Evolutionary conservation across 2,888 invertebrate species (phyloP), one percentile per base, ranked within the genome.

Genomic region (Oscheius sp.): DNA sequence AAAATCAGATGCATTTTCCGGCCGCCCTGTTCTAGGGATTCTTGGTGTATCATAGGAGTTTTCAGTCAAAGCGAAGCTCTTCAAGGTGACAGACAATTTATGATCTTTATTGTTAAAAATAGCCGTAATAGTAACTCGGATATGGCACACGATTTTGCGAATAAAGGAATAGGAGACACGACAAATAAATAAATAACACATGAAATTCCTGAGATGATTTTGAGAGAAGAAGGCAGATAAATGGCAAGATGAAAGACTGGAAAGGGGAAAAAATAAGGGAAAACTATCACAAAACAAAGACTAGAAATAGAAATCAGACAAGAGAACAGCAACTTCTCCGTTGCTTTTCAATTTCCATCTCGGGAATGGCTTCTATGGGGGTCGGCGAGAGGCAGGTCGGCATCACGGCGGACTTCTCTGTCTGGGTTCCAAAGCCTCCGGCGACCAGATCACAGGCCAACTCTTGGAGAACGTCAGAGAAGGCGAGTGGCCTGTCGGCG

Each of bases 401-500:
- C 9, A 46, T 45, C 1, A 35, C 27, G 2, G 25, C 56, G 21
- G 59, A 23, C 45, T 70, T 70, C 13, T 70, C 69, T 13, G 27
- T 21, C 23, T 58, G 45, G 5, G 49, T 45, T 0, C 52, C 61
- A 25, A 66, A 66, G 18, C 52, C 66, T 16, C 66, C 66, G 35
- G 52, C 25, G 16, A 69, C 56, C 16, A 72, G 46, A 43, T 72
- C 72, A 21, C 23, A 35, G 25, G 72, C 72, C 25, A 72, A 45
- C 21, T 72, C 72, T n/a, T 63, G 18, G 21, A 72, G 56, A 16
- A 72, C 72, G 29, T 52, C 41, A 6, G 49, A 41, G 56, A 72
- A 64, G 16, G 66, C 72, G 25, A 69, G 55, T 0, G 70, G 69
- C 13, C 74, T 61, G 7, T 72, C 72, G 6, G 74, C 77, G 7